Evolutionary conservation across 2,797 vertebrate genomes (phyloP).

Genomic region (Phoebastria nigripes): DNA sequence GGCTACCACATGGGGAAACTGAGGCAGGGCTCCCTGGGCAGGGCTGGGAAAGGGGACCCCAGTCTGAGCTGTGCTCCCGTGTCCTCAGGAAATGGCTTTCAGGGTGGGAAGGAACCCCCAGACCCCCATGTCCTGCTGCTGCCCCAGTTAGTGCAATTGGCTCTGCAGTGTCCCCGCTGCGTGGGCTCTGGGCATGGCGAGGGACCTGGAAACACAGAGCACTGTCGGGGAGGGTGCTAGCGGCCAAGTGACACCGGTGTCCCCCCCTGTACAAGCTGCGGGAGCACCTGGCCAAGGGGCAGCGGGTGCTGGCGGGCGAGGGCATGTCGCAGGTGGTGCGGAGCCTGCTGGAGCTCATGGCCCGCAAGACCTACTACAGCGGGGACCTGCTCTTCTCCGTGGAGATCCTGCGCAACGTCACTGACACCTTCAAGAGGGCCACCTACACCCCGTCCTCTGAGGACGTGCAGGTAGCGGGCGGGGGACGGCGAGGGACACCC

Average conservation of each 20-base stretch:
- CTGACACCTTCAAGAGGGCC: conserved; percentile 99
- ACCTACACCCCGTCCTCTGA: conserved; percentile 94
- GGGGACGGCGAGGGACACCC: neutral
- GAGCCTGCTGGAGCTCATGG: conserved; percentile 93
- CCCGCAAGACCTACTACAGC: conserved; percentile 94
- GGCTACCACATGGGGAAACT: neutral
- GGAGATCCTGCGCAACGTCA: conserved; percentile 99
- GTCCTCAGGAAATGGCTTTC: neutral
- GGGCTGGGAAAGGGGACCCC: neutral
- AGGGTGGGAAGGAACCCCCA: neutral
- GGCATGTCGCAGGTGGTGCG: conserved; percentile 99
- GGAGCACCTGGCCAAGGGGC: conserved; percentile 98
- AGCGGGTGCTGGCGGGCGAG: conserved; percentile 97
- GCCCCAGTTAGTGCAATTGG: neutral
- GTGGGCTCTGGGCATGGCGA: fast-evolving
- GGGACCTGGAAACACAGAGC: neutral
- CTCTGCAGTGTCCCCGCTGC: fast-evolving
- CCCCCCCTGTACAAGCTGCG: conserved; percentile 78
- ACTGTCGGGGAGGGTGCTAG: fast-evolving
- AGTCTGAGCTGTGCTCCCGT: neutral
- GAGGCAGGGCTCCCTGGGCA: neutral
- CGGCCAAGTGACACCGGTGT: neutral
- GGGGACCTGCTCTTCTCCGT: conserved; percentile 99
- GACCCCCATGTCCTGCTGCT: fast-evolving
- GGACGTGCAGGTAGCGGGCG: conserved; percentile 88